Conservation (phyloP, 2,888 invertebrate genomes). For the Brachypalpus laphriformis region DNA sequence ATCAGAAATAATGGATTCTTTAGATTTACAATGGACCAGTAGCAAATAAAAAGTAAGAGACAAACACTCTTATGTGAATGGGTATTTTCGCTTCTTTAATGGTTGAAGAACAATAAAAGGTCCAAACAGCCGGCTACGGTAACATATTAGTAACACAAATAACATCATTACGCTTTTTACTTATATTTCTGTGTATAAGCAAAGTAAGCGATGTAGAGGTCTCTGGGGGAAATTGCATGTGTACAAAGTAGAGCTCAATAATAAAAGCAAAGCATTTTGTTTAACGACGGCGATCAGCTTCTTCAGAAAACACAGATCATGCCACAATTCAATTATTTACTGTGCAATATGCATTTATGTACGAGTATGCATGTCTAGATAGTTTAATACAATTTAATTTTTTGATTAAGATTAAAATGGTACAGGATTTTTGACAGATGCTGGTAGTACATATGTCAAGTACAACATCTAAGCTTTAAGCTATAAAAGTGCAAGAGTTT, state of each 20-base stretch:
- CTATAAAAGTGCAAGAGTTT: too few relatives aligned
- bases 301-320: too few relatives aligned
- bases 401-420: too few relatives aligned
- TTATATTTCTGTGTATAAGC: neutral
- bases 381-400: too few relatives aligned
- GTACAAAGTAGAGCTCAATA: neutral
- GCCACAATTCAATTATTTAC: too few relatives aligned
- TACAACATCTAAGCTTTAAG: too few relatives aligned
- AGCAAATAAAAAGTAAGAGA: constrained; percentile 57
- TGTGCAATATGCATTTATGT: too few relatives aligned
- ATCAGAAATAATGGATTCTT: constrained; percentile 62
- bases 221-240: neutral
- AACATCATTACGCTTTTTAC: neutral
- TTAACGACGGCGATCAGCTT: too few relatives aligned
- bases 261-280: too few relatives aligned
- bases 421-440: too few relatives aligned
- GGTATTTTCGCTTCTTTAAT: constrained; percentile 19
- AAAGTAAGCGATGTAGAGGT: neutral
- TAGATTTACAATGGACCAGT: constrained; percentile 61
- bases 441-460: too few relatives aligned
- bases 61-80: constrained; percentile 40
- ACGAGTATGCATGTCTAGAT: too few relatives aligned
- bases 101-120: constrained; percentile 11
- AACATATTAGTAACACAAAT: constrained; percentile 1
- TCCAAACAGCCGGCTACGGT: neutral